Conservation (phyloP, 2,797 vertebrate species). For the Crenichthys baileyi region DNA sequence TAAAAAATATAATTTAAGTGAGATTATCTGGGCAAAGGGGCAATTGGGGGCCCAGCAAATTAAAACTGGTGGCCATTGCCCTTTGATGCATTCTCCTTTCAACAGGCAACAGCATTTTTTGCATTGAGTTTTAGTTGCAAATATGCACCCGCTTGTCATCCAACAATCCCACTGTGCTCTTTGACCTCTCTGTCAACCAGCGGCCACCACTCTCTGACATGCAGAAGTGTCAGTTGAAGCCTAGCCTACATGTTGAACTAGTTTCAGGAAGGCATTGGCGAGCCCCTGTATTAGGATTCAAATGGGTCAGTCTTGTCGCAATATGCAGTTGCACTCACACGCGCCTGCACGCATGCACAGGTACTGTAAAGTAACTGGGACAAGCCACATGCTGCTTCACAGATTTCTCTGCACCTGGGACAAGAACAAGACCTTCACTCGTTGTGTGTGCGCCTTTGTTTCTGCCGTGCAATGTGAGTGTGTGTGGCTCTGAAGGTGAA, state of each 20-base stretch:
- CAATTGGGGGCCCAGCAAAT: background rate
- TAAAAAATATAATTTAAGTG: background rate
- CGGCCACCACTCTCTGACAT: background rate
- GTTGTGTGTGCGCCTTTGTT: constrained; percentile 9
- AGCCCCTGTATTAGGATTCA: constrained; percentile 66
- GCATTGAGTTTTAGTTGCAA: background rate
- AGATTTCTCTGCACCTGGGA: constrained; percentile 82
- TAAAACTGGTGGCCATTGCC: background rate
- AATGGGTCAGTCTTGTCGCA: constrained; percentile 84
- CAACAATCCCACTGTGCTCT: constrained; percentile 5
- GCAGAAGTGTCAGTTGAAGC: constrained; percentile 6
- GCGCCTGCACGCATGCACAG: constrained; percentile 48
- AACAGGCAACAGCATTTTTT: background rate
- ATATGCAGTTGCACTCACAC: constrained; percentile 66
- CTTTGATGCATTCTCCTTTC: background rate
- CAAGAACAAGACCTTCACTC: constrained; percentile 67
- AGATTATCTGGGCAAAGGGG: background rate
- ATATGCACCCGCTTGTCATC: background rate
- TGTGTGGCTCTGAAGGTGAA: constrained; percentile 65
- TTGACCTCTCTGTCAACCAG: constrained; percentile 26
- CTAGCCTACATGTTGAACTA: constrained; percentile 66
- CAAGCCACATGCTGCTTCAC: constrained; percentile 82
- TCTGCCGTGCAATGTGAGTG: background rate
- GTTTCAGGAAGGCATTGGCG: constrained; percentile 56
- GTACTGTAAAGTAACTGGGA: constrained; percentile 82